Base-by-base conservation (phyloP, 2,113 vertebrate species). In the Tetraodon nigroviridis region DNA sequence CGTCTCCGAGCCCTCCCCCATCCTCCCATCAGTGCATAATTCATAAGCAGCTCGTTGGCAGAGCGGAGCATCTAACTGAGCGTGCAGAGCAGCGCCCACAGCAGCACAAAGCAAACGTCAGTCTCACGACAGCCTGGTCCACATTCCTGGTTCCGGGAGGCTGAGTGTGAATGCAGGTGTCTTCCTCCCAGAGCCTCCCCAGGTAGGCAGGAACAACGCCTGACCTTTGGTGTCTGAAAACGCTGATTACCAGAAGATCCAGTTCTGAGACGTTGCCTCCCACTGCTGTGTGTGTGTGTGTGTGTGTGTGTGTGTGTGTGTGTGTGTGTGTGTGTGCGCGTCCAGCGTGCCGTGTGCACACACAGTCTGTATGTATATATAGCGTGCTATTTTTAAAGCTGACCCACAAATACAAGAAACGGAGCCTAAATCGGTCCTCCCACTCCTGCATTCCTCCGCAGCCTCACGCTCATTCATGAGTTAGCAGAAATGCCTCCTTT, bases 371-470 rank as follows among this genome's bases (percentile, higher is more conserved):
- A 57, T 78, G 70, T 88, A 86, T 84, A 84, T 86, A 86, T 78
- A 88, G 86, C 79, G 14, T 0, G 61, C 83, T 89, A 89, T 90
- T 89, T 90, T 89, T 88, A 89, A 75, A 71, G 72, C 77, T 37
- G 62, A 79, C 79, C 79, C 66, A 40, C 80, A 79, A 88, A 89
- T 90, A 87, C 84, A 81, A 78, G 76, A 79, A 86, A 83, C 56
- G 51, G 53, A 73, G 82, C 80, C 87, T 87, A 85, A 91, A 89
- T 84, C 78, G 14, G 84, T 77, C 73, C 14, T 75, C 27, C 67
- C 71, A 83, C 80, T 81, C 79, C 79, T 83, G 70, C 80, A 71
- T 82, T 86, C 24, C 79, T 21, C 69, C 44, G 57, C 55, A 48
- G 59, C 63, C 24, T 47, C 76, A 73, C 80, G 71, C 87, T 90